These are phyloP conservation scores for Stichopus chloronotus DNA, from an alignment of 35 echinoderm and acorn worm species.

Conservation along the genomic window DNA sequence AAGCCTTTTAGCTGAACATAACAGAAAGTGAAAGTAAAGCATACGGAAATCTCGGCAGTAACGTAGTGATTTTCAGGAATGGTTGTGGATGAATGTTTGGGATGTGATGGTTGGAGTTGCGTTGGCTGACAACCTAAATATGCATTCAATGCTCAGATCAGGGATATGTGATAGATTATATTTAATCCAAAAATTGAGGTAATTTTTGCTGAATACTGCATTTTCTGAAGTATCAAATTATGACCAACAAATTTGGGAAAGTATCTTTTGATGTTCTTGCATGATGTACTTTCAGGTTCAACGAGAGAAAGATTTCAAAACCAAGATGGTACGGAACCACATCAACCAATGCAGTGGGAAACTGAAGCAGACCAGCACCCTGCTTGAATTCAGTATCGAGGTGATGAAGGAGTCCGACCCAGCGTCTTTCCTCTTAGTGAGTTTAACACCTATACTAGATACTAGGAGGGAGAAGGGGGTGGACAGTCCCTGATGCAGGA, in stretches of 20 bases:
- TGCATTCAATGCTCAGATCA: too few relatives aligned
- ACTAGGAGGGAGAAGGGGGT: not conserved
- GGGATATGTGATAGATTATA: too few relatives aligned
- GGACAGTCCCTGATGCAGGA: not conserved
- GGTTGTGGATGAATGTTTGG: not conserved
- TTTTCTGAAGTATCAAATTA: too few relatives aligned
- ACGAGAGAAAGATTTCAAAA: slow-evolving; percentile 95
- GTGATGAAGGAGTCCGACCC: slow-evolving; percentile 98
- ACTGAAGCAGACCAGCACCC: slow-evolving; percentile 93
- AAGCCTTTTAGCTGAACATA: not conserved
- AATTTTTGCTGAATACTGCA: too few relatives aligned
- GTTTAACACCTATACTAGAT: not conserved
- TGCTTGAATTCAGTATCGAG: slow-evolving; percentile 96
- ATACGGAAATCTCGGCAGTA: not conserved
- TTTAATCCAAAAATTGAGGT: too few relatives aligned
- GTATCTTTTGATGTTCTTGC: too few relatives aligned
- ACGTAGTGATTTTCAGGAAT: not conserved
- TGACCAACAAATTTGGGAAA: too few relatives aligned
- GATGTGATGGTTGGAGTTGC: too few relatives aligned
- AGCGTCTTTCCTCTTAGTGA: slow-evolving; percentile 94
- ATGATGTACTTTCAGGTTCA: slow-evolving; percentile 70
- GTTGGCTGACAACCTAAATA: too few relatives aligned
- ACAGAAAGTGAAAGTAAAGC: not conserved
- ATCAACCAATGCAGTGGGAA: slow-evolving; percentile 95
- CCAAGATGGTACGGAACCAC: slow-evolving; percentile 98